A percentile compares a stretch with the other conserved stretches of the same genome.
Evolutionary conservation across 2,113 vertebrate species (phyloP).

Genomic region (Heterotis niloticus): DNA sequence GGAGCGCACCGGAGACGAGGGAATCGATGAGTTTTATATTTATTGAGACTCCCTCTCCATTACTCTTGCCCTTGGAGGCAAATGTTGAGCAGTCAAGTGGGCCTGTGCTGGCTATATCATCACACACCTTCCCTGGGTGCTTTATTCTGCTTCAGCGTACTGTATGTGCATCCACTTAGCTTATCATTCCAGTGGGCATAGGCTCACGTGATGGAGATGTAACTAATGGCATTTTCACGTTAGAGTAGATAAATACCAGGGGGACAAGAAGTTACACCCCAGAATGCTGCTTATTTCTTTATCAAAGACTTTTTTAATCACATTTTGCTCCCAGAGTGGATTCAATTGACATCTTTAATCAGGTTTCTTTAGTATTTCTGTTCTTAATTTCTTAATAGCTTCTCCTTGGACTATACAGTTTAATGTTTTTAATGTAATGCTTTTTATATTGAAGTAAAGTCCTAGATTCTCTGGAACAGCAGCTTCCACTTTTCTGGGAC

Average conservation of each 20-base stretch:
- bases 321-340: background rate
- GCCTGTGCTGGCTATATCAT: background rate
- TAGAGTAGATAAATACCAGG: background rate
- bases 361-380: background rate
- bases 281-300: background rate
- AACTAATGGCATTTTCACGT: background rate
- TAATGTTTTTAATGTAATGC: background rate
- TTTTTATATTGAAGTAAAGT: no score
- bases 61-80: background rate
- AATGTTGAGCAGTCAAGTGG: background rate
- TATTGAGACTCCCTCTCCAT: background rate
- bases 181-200: background rate
- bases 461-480: no score
- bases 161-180: background rate
- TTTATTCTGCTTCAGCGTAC: background rate
- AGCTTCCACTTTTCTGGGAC: no score
- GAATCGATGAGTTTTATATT: slow-evolving; percentile 3
- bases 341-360: background rate
- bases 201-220: background rate
- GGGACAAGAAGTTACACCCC: background rate
- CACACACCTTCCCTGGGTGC: background rate
- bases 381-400: background rate
- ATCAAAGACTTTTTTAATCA: background rate
- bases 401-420: background rate
- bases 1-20: background rate